phyloP scores from a whole-genome alignment of 2,888 invertebrate genomes.

The Hofmannophila pseudospretella region DNA sequence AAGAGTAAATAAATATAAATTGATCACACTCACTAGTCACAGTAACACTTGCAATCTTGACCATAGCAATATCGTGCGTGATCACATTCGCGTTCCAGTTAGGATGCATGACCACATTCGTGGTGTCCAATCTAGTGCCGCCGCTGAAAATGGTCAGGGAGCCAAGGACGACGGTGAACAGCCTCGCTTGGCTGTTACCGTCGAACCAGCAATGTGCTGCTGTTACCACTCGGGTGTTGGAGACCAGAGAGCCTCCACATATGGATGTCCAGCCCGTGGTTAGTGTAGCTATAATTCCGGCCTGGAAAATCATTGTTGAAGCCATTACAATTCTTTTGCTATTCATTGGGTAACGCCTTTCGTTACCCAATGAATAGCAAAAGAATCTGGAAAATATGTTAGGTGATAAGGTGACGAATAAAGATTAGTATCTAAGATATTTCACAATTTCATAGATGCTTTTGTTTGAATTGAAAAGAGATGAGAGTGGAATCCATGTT shows the following conservation, averaged over 20 bases:
- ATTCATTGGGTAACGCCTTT: no score
- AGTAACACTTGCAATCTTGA: slow-evolving; percentile 33
- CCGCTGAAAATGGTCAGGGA: slow-evolving; percentile 55
- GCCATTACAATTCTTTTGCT: no score
- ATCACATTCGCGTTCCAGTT: slow-evolving; percentile 43
- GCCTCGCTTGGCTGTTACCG: slow-evolving; percentile 42
- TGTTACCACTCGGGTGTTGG: slow-evolving; percentile 47
- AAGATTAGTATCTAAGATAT: no score
- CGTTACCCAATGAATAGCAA: no score
- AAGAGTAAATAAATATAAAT: no score
- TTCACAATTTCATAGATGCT: no score
- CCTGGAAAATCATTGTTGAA: no score
- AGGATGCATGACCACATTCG: slow-evolving; percentile 40
- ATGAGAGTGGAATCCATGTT: no score
- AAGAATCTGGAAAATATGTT: no score
- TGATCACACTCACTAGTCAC: slow-evolving; percentile 50
- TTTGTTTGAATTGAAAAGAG: no score
- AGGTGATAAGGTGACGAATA: no score
- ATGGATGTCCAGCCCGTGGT: slow-evolving; percentile 48
- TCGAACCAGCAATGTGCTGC: slow-evolving; percentile 70
- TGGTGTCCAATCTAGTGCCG: slow-evolving; percentile 47
- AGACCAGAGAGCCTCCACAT: slow-evolving; percentile 58
- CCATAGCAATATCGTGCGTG: slow-evolving; percentile 52
- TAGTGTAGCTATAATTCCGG: slow-evolving; percentile 46
- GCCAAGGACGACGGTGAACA: slow-evolving; percentile 56